These are phyloP conservation scores for Mesochorus sp. DNA, from an alignment of 2,888 invertebrate genomes.

Conservation along the genomic window DNA sequence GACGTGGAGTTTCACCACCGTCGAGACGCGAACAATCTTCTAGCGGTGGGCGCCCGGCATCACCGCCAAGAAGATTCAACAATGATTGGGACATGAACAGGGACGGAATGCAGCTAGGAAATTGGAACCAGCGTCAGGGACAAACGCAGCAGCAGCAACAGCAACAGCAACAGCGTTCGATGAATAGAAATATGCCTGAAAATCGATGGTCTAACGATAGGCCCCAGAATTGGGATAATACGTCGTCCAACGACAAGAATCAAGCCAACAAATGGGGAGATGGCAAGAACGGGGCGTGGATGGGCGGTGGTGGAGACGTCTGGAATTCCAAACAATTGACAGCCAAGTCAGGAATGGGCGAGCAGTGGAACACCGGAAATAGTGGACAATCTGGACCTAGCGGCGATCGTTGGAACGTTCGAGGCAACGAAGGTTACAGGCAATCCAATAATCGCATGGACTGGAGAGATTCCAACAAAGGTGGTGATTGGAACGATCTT, in stretches of 20 bases:
- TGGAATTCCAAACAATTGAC: conserved; percentile 53
- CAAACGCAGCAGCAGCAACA: too few relatives aligned
- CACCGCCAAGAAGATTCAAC: conserved; percentile 66
- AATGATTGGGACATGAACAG: conserved; percentile 79
- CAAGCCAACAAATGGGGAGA: conserved; percentile 66
- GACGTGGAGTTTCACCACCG: conserved; percentile 53
- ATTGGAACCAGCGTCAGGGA: conserved; percentile 41
- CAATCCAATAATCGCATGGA: conserved; percentile 64
- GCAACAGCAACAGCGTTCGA: conserved; percentile 39
- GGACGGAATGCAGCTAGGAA: conserved; percentile 71
- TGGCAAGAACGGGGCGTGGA: conserved; percentile 60
- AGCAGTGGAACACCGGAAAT: conserved; percentile 49
- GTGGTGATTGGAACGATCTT: conserved; percentile 76
- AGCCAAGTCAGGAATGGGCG: conserved; percentile 49
- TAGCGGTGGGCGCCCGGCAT: conserved; percentile 24
- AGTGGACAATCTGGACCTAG: conserved; percentile 40
- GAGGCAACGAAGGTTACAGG: conserved; percentile 69
- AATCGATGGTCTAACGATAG: conserved; percentile 63
- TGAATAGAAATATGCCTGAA: conserved; percentile 40
- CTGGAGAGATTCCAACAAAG: conserved; percentile 68
- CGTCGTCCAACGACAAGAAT: conserved; percentile 61
- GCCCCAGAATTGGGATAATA: conserved; percentile 64
- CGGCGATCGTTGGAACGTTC: conserved; percentile 73
- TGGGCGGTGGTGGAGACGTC: conserved; percentile 52
- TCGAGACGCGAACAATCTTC: conserved; percentile 64